Evolutionary conservation across 1,140 invertebrate species (phyloP), one percentile per base, ranked within the genome.

Genomic region (Aphis craccivora): DNA sequence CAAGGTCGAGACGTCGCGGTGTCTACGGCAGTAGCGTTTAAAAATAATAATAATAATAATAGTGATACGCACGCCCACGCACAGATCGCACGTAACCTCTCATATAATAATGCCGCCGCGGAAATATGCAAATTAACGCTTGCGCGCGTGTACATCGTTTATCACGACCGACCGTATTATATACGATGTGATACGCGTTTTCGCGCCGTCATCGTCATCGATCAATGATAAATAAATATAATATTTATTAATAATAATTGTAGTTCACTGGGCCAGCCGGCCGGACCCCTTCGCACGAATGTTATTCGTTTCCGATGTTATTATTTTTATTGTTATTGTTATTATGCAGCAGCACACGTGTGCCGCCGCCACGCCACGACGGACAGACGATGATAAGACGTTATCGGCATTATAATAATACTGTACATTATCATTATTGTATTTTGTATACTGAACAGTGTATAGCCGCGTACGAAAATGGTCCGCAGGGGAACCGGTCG

Each of bases 41-140:
- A 86, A 45, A 45, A 45, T 37, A 81, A 22, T 37, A 67, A n/a
- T 67, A 81, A n/a, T 81, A 84, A 86, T 67, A 37, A 35, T 81
- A 86, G 43, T 86, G 51, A 87, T n/a, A 89, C 35, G n/a, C 20
- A 55, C 87, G 48, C 87, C 87, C 48, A 89, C 88, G n/a, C 87
- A 37, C 48, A 88, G n/a, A 88, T 48, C 45, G 48, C 87, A 88
- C 45, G n/a, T 53, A n/a, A 48, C 45, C 45, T 51, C 43, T 48
- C 30, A 18, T 8, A 53, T 25, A 45, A 45, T 45, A 30, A 86
- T 43, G 40, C 84, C 84, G 23, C 84, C 45, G n/a, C 84, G 35
- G 88, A 37, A 35, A 89, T 89, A 89, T 89, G 88, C 51, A 89
- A 89, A 89, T 89, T 37, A 55, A 40, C 88, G n/a, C 9, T 51